Evolutionary conservation across 2,113 vertebrate species (phyloP), one percentile per base, ranked within the genome.

Genomic region (Melospiza georgiana): DNA sequence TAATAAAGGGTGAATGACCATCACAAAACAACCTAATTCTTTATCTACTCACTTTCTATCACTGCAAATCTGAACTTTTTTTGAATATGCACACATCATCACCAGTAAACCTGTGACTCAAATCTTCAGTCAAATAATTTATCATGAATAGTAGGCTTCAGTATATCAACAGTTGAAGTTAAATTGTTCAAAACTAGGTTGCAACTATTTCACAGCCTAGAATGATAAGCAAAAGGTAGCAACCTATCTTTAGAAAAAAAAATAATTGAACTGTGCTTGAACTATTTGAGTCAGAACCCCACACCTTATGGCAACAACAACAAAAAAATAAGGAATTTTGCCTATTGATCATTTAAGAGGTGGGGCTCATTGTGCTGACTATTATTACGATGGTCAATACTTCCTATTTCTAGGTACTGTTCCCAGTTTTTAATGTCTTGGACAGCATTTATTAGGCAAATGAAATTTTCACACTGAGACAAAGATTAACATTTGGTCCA

Each of bases 301-400:
- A 10, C 12, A 52, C 3, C 12, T 71, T 6, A 44, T 11, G 15
- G 13, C 9, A 43, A 58, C 33, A 48, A 58, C 67, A 55, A 16
- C 1, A 54, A 54, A 11, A 43, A 73, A 11, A 19, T 48, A 58
- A 66, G 46, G 3, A 23, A 65, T 59, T 95, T 79, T 87, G 13
- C 51, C 43, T 24, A 43, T 11, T 93, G 24, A 37, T 39, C 20
- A 48, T 9, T 59, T 48, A n/a, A 67, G 27, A 84, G 7, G 27
- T 62, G 11, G 4, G 27, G 22, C 28, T 87, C 1, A 0, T 21
- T 27, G 8, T 16, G 10, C 19, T 49, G 27, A 14, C 20, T 48
- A 11, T 49, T 81, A 48, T 22, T 69, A 35, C 4, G 1, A 28
- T 39, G 21, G 9, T 28, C 10, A 68, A 27, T 2, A 15, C 10